Evolutionary conservation across 2,888 invertebrate species (phyloP).

Genomic region (Eupithecia pulchellata): DNA sequence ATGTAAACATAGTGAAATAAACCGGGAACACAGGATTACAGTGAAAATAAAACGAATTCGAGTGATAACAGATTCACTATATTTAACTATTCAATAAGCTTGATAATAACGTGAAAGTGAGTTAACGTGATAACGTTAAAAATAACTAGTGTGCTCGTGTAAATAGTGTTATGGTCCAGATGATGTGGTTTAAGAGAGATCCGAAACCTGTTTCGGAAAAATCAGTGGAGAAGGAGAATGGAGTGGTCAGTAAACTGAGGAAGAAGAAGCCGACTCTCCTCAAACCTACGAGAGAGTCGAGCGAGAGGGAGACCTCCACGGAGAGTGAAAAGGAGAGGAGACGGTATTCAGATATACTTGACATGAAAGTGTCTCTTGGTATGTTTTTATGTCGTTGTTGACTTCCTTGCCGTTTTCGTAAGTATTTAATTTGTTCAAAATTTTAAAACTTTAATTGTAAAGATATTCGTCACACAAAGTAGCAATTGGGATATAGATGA

Average conservation of each 20-base stretch:
- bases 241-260: slow-evolving; percentile 69
- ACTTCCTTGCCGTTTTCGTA: slow-evolving; percentile 55
- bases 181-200: slow-evolving; percentile 83
- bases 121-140: slow-evolving; percentile 16
- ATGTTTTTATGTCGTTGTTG: slow-evolving; percentile 46
- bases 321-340: slow-evolving; percentile 80
- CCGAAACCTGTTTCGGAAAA: slow-evolving; percentile 73
- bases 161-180: slow-evolving; percentile 51
- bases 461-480: neutral
- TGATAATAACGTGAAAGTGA: slow-evolving; percentile 14
- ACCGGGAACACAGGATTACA: slow-evolving; percentile 21
- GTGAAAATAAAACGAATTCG: slow-evolving; percentile 17
- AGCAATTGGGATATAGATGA: neutral
- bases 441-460: neutral
- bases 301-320: slow-evolving; percentile 78
- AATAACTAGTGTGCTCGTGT: slow-evolving; percentile 17
- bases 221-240: slow-evolving; percentile 63
- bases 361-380: slow-evolving; percentile 78
- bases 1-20: slow-evolving; percentile 30
- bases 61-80: slow-evolving; percentile 11
- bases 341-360: slow-evolving; percentile 78
- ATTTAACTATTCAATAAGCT: neutral
- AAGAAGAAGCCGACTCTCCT: slow-evolving; percentile 73
- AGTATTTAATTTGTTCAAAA: neutral
- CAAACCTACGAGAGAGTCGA: slow-evolving; percentile 77